Conservation (phyloP, 2,113 vertebrate species). For the Bettongia penicillata region DNA sequence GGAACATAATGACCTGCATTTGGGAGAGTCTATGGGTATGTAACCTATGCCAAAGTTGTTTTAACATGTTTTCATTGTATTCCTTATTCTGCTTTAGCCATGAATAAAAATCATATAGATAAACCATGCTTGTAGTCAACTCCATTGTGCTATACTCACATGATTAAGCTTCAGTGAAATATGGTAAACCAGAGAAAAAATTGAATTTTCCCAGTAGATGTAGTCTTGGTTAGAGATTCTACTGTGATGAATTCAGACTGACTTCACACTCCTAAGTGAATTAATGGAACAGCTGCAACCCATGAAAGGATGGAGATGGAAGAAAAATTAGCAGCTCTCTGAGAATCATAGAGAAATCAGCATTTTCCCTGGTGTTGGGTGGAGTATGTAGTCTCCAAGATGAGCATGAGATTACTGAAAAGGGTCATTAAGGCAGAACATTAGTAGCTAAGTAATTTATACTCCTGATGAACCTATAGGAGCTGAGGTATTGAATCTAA, state of each 20-base stretch:
- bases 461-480: not conserved
- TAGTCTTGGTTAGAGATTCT: not conserved
- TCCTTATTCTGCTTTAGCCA: not conserved
- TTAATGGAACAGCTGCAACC: not conserved
- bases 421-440: not conserved
- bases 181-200: not conserved
- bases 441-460: not conserved
- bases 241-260: not conserved
- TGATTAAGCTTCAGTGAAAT: not conserved
- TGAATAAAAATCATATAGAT: not conserved
- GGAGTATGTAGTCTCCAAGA: not conserved
- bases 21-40: not conserved
- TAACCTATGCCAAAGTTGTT: not conserved
- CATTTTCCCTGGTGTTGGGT: not conserved
- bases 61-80: not conserved
- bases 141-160: not conserved
- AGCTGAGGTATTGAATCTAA: not conserved
- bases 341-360: not conserved
- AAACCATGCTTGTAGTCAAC: not conserved
- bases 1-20: not conserved
- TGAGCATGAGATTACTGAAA: not conserved
- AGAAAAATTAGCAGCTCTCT: not conserved
- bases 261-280: not conserved
- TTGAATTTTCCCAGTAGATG: not conserved
- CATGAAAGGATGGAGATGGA: not conserved